These are phyloP conservation scores for Hipposideros armiger DNA, from an alignment of 2,113 vertebrate species.

Conservation along the genomic window DNA sequence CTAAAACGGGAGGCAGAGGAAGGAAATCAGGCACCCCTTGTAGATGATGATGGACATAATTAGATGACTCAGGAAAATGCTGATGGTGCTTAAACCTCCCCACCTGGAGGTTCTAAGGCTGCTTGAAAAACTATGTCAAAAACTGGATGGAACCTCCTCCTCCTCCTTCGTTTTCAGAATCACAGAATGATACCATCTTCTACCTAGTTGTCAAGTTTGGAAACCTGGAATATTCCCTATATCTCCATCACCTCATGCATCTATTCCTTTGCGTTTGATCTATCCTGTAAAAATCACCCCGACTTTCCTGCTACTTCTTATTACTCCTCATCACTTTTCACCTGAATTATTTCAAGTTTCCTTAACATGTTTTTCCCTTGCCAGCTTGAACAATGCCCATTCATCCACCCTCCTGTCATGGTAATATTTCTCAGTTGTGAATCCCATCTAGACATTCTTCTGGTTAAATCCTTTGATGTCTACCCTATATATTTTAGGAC, in stretches of 20 bases:
- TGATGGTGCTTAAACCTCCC: constrained; percentile 47
- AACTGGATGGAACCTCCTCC: not conserved
- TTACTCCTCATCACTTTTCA: not conserved
- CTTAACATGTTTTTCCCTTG: not conserved
- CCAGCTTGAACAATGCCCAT: not conserved
- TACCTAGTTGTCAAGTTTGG: not conserved
- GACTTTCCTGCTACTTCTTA: not conserved
- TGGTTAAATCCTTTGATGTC: not conserved
- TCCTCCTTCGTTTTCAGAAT: not conserved
- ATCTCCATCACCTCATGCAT: not conserved
- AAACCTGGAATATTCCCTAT: not conserved
- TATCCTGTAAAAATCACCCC: not conserved
- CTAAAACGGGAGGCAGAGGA: constrained; percentile 44
- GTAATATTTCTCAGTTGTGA: not conserved
- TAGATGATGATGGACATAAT: constrained; percentile 41
- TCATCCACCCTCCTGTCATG: not conserved
- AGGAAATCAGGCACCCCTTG: constrained; percentile 70
- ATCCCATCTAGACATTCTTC: not conserved
- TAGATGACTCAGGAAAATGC: constrained; percentile 66
- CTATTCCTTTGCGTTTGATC: not conserved
- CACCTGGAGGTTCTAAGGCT: constrained; percentile 67
- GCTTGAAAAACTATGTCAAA: not conserved
- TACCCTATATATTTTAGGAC: not conserved
- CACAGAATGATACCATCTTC: not conserved
- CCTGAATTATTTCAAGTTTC: not conserved